Evolutionary conservation across 2,113 vertebrate species (phyloP).

Genomic region (Callorhinus ursinus): DNA sequence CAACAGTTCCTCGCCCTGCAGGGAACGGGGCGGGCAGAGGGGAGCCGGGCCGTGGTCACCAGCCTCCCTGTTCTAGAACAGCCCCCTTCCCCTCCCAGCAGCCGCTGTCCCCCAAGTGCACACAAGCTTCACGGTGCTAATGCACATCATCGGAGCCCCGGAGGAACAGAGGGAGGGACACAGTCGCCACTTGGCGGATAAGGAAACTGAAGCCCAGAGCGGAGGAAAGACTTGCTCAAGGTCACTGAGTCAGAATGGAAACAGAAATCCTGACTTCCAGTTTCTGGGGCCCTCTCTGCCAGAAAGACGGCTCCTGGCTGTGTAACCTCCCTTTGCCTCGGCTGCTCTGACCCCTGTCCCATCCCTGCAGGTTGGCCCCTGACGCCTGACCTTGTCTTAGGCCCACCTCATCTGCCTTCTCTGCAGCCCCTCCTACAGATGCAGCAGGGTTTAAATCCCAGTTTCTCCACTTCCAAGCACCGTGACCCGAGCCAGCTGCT

Average conservation of each 20-base stretch:
- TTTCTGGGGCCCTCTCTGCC: not conserved
- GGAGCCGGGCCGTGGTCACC: not conserved
- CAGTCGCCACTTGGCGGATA: not conserved
- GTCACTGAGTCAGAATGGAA: not conserved
- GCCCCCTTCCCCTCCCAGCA: fast-evolving
- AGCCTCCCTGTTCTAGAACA: not conserved
- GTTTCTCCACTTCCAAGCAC: not conserved
- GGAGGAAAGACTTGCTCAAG: not conserved
- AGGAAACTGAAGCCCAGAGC: not conserved
- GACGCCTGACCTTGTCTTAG: not conserved
- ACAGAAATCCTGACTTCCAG: not conserved
- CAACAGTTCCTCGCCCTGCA: constrained; percentile 52
- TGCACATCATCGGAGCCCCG: not conserved
- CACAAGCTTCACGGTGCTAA: fast-evolving
- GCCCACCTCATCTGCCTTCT: not conserved
- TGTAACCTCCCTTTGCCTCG: fast-evolving
- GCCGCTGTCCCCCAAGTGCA: not conserved
- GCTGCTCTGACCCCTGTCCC: not conserved
- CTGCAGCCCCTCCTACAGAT: not conserved
- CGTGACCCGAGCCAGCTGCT: not conserved
- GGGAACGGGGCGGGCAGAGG: not conserved
- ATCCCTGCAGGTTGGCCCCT: too few relatives aligned
- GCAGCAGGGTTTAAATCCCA: too few relatives aligned
- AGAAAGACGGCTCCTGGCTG: not conserved
- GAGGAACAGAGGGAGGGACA: too few relatives aligned